Base-by-base conservation (phyloP, 2,888 invertebrate species). In the Sesamia inferens region DNA sequence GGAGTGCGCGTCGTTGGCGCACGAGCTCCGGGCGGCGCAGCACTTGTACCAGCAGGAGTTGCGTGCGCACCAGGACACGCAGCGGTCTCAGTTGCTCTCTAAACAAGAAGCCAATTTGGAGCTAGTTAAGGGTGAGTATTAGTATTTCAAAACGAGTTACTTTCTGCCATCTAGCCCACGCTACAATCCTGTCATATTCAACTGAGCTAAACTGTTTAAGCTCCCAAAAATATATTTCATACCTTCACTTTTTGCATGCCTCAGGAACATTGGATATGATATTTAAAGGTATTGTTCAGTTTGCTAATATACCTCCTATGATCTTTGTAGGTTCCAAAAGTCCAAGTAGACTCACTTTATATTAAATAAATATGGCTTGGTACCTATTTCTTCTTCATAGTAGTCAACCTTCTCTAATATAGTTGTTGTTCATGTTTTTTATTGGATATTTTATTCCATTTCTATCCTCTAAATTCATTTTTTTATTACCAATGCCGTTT, bases 61-160 rank as follows among this genome's bases (percentile, higher is more conserved):
- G 22, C 97, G 97, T 81, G 98, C 98, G 0, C 98, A 98, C 88
- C 98, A 98, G 91, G 98, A 98, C 93, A 98, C 98, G 6, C 98
- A 98, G 92, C 97, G 98, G 88, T 98, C 98, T 55, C 97, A 98
- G 80, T 97, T 98, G 92, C 97, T 97, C 88, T 98, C 97, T 88
- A 98, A 98, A 92, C 99, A 99, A 93, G 99, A 99, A 94, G 99
- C 99, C 68, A 99, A 99, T 94, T 96, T 98, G 91, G 99, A 99
- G 95, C 98, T 98, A 88, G 98, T 98, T 78, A 99, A 99, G 97
- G 98, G 98, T 98, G 87, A 94, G 94, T 90, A 76, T 83, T 82
- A 79, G 76, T 75, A 74, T 85, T 75, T 68, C 76, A 51, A 58
- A 51, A 69, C 54, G 10, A 48, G 75, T 73, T 82, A 78, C 59